Evolutionary conservation across 1,140 invertebrate species (phyloP), one percentile per base, ranked within the genome.

Genomic region (Ostrea edulis): DNA sequence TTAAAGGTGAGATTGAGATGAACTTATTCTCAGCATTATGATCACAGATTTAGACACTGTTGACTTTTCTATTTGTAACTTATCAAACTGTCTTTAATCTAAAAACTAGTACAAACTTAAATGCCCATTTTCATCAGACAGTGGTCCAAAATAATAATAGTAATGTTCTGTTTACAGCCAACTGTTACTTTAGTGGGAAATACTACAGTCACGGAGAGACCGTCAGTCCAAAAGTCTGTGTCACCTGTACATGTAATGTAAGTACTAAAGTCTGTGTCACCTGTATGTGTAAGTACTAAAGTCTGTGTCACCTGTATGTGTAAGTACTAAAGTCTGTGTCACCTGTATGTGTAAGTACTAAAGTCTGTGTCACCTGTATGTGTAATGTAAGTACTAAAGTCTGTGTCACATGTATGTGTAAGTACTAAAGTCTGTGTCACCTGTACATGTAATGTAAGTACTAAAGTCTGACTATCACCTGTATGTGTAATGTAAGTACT

Each of bases 161-260:
- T 44, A 2, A 44, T 44, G 35, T 44, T 44, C 5, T 2, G 35
- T 44, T 93, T 93, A 58, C 93, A 98, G 97, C 96, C 94, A 96
- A 97, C 95, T 98, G 98, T 95, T 96, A 96, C 89, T 96, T 97
- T 91, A 96, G 96, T 92, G 97, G 97, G 71, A 96, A 96, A 71
- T 96, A 97, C 90, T 97, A 97, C 95, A 97, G 98, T 92, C 97
- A 98, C 94, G 97, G 97, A 5, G 97, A 97, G 91, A 95, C 96
- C 29, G 96, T 97, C 71, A 97, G 96, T 91, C 96, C 97, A 53
- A 96, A 96, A 92, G 90, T 94, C n/a, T 95, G 95, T 92, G 92
- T 94, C 20, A 94, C 88, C 0, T 95, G 95, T 91, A 93, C 90
- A 65, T 95, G 95, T 92, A 89, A 93, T 87, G 95, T 95, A 93